Conservation (phyloP, 2,797 vertebrate species). For the Gorsachius magnificus region DNA sequence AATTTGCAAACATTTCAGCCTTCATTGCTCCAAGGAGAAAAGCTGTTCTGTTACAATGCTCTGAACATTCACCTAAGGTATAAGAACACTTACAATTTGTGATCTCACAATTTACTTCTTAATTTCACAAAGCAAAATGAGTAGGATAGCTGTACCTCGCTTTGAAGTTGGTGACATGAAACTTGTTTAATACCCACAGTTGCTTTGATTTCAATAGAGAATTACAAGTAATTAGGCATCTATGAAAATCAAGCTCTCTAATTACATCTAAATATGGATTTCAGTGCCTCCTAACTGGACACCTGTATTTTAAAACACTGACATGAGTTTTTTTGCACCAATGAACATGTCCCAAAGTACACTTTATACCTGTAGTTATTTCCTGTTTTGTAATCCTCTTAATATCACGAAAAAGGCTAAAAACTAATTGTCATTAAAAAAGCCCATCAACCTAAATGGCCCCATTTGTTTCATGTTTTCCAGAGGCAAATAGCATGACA, state of each 20-base stretch:
- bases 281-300: background rate
- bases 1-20: background rate
- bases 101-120: background rate
- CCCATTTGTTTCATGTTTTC: background rate
- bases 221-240: slow-evolving; percentile 20
- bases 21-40: background rate
- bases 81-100: background rate
- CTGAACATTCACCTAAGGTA: background rate
- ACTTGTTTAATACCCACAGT: background rate
- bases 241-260: slow-evolving; percentile 35
- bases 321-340: background rate
- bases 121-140: slow-evolving; percentile 13
- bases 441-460: accelerated
- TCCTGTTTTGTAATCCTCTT: background rate
- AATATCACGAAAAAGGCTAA: background rate
- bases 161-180: slow-evolving; percentile 30
- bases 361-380: background rate
- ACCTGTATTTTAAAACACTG: background rate
- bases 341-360: background rate
- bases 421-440: background rate
- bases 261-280: slow-evolving; percentile 27
- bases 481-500: background rate
- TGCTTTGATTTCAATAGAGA: slow-evolving; percentile 28
- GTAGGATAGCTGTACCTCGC: background rate
- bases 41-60: background rate